These are phyloP conservation scores for Oxyura jamaicensis DNA, from an alignment of 2,113 vertebrate species.

Conservation along the genomic window DNA sequence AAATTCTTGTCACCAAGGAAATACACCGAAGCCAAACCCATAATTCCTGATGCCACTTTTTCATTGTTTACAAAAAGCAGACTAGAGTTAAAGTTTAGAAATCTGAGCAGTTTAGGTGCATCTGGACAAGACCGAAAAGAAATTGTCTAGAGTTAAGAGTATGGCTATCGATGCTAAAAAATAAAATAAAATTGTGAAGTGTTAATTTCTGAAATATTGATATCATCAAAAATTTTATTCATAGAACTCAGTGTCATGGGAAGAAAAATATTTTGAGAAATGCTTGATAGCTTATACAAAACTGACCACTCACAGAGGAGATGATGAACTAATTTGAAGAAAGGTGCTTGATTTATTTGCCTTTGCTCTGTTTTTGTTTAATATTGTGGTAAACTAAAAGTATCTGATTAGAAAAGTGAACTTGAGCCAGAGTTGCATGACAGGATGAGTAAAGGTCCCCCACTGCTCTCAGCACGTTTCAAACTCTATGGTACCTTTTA, in stretches of 20 bases:
- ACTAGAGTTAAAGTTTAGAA: neutral
- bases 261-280: neutral
- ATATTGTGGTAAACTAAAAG: neutral
- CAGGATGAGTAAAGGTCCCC: neutral
- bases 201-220: neutral
- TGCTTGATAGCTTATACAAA: neutral
- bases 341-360: neutral
- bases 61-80: fast-evolving
- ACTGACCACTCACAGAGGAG: neutral
- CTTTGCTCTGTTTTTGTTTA: neutral
- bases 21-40: neutral
- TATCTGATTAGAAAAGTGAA: neutral
- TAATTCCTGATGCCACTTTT: neutral
- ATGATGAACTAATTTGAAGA: neutral
- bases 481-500: neutral
- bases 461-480: neutral
- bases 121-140: neutral
- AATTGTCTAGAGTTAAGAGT: neutral
- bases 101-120: neutral
- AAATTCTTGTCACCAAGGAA: neutral
- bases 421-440: neutral
- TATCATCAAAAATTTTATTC: neutral
- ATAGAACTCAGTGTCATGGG: neutral
- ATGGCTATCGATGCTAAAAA: neutral
- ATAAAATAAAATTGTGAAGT: neutral